A percentile compares a stretch with the other conserved stretches of the same genome.
Evolutionary conservation across 2,888 invertebrate genomes (phyloP).

Genomic region (Uloborus plumipes): DNA sequence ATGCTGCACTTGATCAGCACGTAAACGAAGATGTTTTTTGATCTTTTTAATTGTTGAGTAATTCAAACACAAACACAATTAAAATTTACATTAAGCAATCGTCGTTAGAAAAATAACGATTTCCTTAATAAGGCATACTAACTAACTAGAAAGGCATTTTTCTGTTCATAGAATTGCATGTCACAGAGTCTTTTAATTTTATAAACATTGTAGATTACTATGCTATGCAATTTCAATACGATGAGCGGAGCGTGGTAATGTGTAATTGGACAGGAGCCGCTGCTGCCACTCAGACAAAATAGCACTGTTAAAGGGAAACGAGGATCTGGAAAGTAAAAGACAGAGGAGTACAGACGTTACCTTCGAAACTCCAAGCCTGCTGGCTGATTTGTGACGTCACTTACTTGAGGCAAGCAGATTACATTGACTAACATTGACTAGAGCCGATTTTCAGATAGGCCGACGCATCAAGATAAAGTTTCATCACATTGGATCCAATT

Average conservation of each 20-base stretch:
- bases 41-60: not conserved
- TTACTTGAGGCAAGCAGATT: too few species aligned
- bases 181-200: not conserved
- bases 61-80: not conserved
- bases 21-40: not conserved
- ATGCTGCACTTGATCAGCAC: not conserved
- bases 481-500: too few species aligned
- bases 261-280: conserved; percentile 40
- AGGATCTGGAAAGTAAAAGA: too few species aligned
- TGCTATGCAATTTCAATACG: conserved; percentile 35
- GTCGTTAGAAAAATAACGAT: too few species aligned
- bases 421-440: too few species aligned
- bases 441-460: too few species aligned
- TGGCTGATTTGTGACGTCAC: too few species aligned
- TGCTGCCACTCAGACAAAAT: conserved; percentile 21
- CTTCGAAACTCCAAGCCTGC: too few species aligned
- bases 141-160: not conserved
- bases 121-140: not conserved
- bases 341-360: too few species aligned
- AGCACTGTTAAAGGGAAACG: too few species aligned
- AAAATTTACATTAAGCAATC: not conserved
- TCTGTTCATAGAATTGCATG: not conserved
- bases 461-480: too few species aligned
- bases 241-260: conserved; percentile 49
- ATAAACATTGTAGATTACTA: conserved; percentile 12